Conservation (phyloP, 2,113 vertebrate genomes). For the Harpagus bidentatus region DNA sequence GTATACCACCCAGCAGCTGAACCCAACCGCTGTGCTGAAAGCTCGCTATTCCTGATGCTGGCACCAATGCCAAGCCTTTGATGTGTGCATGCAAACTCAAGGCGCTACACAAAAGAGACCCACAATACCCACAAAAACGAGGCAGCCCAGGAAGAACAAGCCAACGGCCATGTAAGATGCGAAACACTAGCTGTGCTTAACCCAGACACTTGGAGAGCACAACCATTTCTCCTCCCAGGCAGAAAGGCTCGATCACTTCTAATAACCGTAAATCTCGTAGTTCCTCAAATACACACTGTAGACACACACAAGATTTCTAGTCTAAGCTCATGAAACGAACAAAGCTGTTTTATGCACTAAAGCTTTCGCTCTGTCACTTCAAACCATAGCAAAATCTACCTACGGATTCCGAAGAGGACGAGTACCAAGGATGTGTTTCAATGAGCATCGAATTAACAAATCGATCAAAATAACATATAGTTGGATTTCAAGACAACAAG, state of each 20-base stretch:
- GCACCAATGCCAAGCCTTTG: fast-evolving
- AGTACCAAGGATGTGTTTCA: not conserved
- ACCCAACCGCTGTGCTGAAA: not conserved
- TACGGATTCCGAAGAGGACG: fast-evolving
- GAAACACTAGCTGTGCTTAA: not conserved
- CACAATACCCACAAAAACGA: fast-evolving
- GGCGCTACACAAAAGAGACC: not conserved
- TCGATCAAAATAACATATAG: fast-evolving
- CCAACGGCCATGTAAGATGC: not conserved
- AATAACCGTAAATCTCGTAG: not conserved
- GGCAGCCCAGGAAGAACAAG: not conserved
- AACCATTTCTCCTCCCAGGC: not conserved
- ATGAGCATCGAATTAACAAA: not conserved
- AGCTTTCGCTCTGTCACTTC: not conserved
- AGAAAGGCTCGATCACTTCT: not conserved
- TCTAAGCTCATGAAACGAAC: not conserved
- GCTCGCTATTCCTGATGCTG: not conserved
- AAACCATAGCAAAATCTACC: not conserved
- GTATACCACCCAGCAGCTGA: not conserved
- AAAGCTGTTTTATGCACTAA: not conserved
- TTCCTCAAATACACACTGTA: not conserved
- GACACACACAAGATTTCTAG: not conserved
- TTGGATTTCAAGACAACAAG: not conserved
- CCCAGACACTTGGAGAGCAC: not conserved
- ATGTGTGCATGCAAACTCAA: not conserved